These are phyloP conservation scores for Scaptomyza pallida DNA, from an alignment of 1,140 invertebrate genomes.

Conservation along the genomic window DNA sequence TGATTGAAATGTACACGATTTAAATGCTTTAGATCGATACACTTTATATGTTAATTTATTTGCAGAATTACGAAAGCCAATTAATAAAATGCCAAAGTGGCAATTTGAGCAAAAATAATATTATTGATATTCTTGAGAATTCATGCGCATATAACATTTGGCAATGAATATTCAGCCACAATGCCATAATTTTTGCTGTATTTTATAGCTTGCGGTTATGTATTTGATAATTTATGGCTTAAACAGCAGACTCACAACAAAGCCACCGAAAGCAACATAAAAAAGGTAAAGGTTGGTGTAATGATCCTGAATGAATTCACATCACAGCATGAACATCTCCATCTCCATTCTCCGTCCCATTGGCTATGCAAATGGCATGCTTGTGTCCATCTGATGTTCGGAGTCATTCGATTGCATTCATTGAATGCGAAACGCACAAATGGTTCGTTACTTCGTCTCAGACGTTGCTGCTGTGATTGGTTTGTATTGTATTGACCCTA, in stretches of 20 bases:
- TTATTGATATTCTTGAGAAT: constrained; percentile 1
- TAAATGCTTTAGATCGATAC: too few species aligned
- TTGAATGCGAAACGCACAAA: constrained; percentile 14
- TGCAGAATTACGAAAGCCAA: not conserved
- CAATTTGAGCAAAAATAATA: constrained; percentile 9
- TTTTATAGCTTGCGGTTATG: constrained; percentile 14
- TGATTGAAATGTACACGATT: too few species aligned
- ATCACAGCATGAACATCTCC: too few species aligned
- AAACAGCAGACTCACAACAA: constrained; percentile 3
- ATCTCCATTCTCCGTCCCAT: too few species aligned
- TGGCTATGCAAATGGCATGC: constrained; percentile 10
- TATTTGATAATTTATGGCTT: constrained; percentile 9
- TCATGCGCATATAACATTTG: constrained; percentile 8
- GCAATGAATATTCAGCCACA: constrained; percentile 9
- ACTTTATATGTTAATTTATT: not conserved
- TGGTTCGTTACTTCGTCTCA: constrained; percentile 21
- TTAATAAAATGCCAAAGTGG: not conserved
- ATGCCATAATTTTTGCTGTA: not conserved
- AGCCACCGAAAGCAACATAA: constrained; percentile 1
- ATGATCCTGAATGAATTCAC: not conserved
- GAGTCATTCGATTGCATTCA: constrained; percentile 16
- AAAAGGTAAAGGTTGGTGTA: constrained; percentile 1
- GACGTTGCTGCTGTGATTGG: constrained; percentile 15
- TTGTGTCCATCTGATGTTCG: not conserved
- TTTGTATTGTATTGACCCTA: constrained; percentile 11